Conservation (phyloP, 2,888 invertebrate species). For the Folsomia candida region DNA sequence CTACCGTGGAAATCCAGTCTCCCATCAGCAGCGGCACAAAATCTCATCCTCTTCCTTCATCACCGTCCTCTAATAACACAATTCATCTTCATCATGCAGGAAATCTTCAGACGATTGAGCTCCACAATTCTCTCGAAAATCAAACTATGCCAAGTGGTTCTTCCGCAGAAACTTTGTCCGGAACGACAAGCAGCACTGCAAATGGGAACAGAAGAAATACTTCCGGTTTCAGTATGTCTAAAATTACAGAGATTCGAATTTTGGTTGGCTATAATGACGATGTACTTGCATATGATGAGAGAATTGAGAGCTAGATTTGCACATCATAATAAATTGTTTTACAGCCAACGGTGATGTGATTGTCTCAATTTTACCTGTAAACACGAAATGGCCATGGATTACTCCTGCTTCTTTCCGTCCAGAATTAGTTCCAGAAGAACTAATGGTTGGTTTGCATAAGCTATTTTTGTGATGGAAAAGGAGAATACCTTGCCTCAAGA, state of each 20-base stretch:
- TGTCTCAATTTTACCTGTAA: conserved; percentile 83
- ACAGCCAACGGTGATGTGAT: conserved; percentile 87
- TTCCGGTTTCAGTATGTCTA: conserved; percentile 45
- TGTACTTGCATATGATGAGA: too few relatives aligned
- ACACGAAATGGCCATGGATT: conserved; percentile 86
- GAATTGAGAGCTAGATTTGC: not conserved
- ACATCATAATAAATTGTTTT: conserved; percentile 8
- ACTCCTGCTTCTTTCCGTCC: conserved; percentile 74
- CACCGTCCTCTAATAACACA: conserved; percentile 9
- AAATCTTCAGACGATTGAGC: conserved; percentile 42
- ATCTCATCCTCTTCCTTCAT: conserved; percentile 19
- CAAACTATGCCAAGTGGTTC: conserved; percentile 1
- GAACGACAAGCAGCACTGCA: conserved; percentile 12
- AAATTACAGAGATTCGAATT: not conserved
- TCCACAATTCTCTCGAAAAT: conserved; percentile 36
- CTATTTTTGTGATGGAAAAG: too few relatives aligned
- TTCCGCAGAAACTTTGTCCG: not conserved
- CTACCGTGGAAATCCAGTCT: conserved; percentile 43
- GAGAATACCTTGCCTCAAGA: not conserved
- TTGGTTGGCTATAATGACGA: not conserved
- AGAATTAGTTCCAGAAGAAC: conserved; percentile 87
- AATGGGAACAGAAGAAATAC: conserved; percentile 38
- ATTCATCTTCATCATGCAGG: conserved; percentile 22
- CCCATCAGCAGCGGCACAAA: conserved; percentile 11
- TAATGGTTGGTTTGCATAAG: conserved; percentile 65